Evolutionary conservation across 1,140 invertebrate species (phyloP).

Genomic region (Leptinotarsa lineolata): DNA sequence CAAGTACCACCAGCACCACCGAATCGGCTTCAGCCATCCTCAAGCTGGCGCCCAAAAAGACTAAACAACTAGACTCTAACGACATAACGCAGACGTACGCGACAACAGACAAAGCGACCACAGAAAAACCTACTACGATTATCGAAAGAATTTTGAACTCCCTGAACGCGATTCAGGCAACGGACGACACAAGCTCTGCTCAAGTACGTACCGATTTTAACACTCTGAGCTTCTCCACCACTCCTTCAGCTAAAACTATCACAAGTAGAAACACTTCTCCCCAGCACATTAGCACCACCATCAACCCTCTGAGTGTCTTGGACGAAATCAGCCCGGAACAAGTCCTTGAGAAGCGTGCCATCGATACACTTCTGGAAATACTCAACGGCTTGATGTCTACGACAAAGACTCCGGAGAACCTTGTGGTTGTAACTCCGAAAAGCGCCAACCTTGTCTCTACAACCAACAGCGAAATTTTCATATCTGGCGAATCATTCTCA

Average conservation of each 20-base stretch:
- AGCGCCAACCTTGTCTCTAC: constrained; percentile 27
- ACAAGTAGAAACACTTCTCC: constrained; percentile 39
- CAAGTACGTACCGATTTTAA: constrained; percentile 52
- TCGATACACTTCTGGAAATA: constrained; percentile 47
- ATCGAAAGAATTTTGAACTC: constrained; percentile 55
- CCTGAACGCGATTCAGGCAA: constrained; percentile 52
- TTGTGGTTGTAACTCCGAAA: constrained; percentile 49
- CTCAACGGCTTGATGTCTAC: constrained; percentile 46
- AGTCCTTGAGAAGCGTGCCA: constrained; percentile 47
- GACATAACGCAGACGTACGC: constrained; percentile 29
- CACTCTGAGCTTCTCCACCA: constrained; percentile 44
- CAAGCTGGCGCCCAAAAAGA: constrained; percentile 49
- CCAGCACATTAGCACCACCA: constrained; percentile 44
- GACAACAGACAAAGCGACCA: constrained; percentile 36
- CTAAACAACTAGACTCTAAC: constrained; percentile 40
- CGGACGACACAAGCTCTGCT: constrained; percentile 33
- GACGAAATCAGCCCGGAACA: constrained; percentile 45
- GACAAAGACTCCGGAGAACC: constrained; percentile 31
- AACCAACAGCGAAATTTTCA: not conserved
- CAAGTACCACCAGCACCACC: constrained; percentile 31
- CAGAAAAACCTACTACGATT: constrained; percentile 54
- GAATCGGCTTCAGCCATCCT: constrained; percentile 48
- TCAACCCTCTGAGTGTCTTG: constrained; percentile 44
- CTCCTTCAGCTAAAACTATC: constrained; percentile 42
- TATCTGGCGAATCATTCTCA: constrained; percentile 12